Evolutionary conservation across 2,113 vertebrate genomes (phyloP).

Genomic region (Ceratotherium simum): DNA sequence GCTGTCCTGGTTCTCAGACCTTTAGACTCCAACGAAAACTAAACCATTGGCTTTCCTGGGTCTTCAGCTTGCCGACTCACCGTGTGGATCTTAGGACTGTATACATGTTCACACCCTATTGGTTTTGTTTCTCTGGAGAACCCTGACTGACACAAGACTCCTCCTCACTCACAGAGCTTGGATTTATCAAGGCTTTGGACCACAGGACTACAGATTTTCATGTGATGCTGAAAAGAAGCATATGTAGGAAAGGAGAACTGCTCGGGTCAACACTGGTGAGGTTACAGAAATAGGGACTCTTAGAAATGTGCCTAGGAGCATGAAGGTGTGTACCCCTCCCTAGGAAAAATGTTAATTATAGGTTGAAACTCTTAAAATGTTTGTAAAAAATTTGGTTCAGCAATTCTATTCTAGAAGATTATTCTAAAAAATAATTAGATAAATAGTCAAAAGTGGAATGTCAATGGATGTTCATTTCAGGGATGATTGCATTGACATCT

Average conservation of each 20-base stretch:
- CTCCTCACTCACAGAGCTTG: neutral
- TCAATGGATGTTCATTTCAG: neutral
- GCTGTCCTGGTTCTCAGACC: too few species aligned
- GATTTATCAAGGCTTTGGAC: too few species aligned
- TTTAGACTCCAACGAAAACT: too few species aligned
- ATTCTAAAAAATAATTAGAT: neutral
- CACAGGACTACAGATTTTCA: neutral
- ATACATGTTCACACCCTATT: too few species aligned
- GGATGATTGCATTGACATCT: neutral
- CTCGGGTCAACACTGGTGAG: fast-evolving
- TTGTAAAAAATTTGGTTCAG: neutral
- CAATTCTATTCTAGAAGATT: neutral
- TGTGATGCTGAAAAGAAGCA: neutral
- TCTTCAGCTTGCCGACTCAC: too few species aligned
- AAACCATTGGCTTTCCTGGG: too few species aligned
- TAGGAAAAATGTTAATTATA: neutral
- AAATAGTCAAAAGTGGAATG: neutral
- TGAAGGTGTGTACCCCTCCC: fast-evolving
- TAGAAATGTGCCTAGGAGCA: neutral
- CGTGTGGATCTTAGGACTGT: too few species aligned
- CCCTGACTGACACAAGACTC: too few species aligned
- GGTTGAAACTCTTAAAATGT: neutral
- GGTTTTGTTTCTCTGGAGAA: neutral
- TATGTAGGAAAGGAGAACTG: neutral
- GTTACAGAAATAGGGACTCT: neutral